Conservation (phyloP, 2,797 vertebrate genomes). For the Sebastes hopkinsi region DNA sequence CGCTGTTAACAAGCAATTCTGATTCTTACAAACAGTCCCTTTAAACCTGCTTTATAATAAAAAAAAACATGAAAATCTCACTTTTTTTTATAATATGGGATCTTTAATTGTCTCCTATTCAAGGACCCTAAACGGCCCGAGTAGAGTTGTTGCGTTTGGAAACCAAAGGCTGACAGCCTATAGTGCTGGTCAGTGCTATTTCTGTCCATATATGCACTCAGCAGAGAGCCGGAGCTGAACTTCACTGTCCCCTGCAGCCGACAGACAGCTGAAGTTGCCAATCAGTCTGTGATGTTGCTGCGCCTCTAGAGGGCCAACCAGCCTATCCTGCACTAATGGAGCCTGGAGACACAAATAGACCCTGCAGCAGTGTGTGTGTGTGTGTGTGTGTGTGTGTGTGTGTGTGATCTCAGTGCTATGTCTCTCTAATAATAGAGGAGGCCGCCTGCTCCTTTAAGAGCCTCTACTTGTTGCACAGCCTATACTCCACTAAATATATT, state of each 20-base stretch:
- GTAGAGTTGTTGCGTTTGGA: background rate
- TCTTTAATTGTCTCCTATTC: background rate
- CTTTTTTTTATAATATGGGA: no score
- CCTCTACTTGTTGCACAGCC: slow-evolving; percentile 57
- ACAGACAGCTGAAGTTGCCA: slow-evolving; percentile 82
- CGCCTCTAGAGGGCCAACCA: slow-evolving; percentile 50
- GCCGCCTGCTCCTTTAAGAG: slow-evolving; percentile 75
- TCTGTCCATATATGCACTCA: slow-evolving; percentile 78
- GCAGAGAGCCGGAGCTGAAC: slow-evolving; percentile 33
- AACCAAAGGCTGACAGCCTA: slow-evolving; percentile 24
- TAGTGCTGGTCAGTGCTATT: slow-evolving; percentile 61
- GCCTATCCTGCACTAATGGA: slow-evolving; percentile 72
- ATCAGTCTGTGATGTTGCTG: slow-evolving; percentile 63
- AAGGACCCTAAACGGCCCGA: background rate
- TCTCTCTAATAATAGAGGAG: slow-evolving; percentile 77
- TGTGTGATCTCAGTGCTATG: slow-evolving; percentile 54
- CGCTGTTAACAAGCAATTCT: no score
- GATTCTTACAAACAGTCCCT: no score
- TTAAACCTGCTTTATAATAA: no score
- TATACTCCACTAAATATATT: slow-evolving; percentile 35
- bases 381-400: slow-evolving; percentile 3
- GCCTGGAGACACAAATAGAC: slow-evolving; percentile 77
- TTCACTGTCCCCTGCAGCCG: slow-evolving; percentile 23
- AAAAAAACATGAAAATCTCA: no score
- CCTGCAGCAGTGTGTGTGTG: background rate